Conservation (phyloP, 2,113 vertebrate species). For the Onychorhynchus coronatus region DNA sequence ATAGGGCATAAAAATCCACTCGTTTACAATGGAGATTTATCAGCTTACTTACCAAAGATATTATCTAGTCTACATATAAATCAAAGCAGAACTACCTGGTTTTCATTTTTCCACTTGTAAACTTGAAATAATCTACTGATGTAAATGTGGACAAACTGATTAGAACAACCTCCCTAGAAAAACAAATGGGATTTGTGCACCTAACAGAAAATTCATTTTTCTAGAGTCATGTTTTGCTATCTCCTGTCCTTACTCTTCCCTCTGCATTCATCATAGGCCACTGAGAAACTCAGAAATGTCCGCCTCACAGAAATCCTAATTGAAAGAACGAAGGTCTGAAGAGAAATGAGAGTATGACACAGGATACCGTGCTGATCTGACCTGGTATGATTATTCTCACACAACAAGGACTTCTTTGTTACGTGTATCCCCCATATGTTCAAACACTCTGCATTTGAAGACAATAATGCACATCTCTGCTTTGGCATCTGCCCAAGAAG, state of each 20-base stretch:
- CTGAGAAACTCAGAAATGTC: background rate
- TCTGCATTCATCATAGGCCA: background rate
- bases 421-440: background rate
- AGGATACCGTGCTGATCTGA: background rate
- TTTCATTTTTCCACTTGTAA: background rate
- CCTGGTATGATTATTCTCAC: background rate
- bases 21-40: background rate
- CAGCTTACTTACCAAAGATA: background rate
- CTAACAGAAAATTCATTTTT: background rate
- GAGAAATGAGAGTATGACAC: background rate
- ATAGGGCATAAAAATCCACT: background rate
- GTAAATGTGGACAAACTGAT: background rate
- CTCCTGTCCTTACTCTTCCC: background rate
- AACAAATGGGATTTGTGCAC: background rate
- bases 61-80: background rate
- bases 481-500: background rate
- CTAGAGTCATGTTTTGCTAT: background rate
- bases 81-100: background rate
- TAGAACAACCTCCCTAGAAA: background rate
- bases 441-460: background rate
- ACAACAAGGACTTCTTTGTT: background rate
- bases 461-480: conserved; percentile 28
- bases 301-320: background rate
- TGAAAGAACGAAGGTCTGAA: background rate
- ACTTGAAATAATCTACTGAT: background rate